These are phyloP conservation scores for Atethmia centrago DNA, from an alignment of 2,888 invertebrate species.

Conservation along the genomic window DNA sequence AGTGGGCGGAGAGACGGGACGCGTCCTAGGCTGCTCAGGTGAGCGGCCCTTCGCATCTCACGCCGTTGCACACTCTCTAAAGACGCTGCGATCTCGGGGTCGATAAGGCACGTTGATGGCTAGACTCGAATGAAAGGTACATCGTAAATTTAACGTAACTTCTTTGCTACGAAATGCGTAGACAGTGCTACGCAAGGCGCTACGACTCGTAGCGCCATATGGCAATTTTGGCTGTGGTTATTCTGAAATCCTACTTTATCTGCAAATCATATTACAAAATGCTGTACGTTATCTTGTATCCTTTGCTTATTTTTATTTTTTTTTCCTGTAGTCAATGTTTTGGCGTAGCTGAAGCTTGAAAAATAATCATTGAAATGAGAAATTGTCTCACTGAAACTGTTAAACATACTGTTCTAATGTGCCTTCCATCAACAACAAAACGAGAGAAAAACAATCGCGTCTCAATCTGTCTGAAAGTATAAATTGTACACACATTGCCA, in stretches of 20 bases:
- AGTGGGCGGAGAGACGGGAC: slow-evolving; percentile 87
- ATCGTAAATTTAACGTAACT: slow-evolving; percentile 41
- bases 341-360: not conserved
- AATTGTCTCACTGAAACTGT: not conserved
- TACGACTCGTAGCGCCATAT: slow-evolving; percentile 42
- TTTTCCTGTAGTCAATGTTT: not conserved
- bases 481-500: slow-evolving; percentile 53
- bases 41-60: slow-evolving; percentile 85
- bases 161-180: slow-evolving; percentile 67
- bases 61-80: slow-evolving; percentile 76
- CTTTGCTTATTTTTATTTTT: not conserved
- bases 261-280: slow-evolving; percentile 8
- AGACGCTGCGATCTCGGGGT: slow-evolving; percentile 85
- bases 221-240: slow-evolving; percentile 28
- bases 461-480: slow-evolving; percentile 27
- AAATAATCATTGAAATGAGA: not conserved
- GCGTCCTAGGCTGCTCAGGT: slow-evolving; percentile 86
- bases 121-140: slow-evolving; percentile 61
- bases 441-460: slow-evolving; percentile 18
- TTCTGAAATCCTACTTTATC: slow-evolving; percentile 8
- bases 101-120: slow-evolving; percentile 79
- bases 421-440: slow-evolving; percentile 22
- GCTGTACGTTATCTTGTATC: not conserved
- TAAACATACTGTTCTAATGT: not conserved
- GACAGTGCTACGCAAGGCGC: slow-evolving; percentile 61